Base-by-base conservation (phyloP, 1,140 invertebrate species). In the Holcopasites calliopsidis region DNA sequence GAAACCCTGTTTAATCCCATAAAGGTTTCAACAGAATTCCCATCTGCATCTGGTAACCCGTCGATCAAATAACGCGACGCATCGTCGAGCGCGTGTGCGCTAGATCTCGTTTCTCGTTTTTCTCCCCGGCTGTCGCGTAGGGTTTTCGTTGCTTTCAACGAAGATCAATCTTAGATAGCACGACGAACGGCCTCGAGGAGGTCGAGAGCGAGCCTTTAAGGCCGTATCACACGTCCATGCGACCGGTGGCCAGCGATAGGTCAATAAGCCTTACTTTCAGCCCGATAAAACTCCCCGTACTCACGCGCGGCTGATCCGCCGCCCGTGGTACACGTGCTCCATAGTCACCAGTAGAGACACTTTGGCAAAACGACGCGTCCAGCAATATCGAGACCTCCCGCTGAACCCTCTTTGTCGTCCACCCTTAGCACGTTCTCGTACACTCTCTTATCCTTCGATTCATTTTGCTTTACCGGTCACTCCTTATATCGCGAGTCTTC, bases 211-310 rank as follows among this genome's bases (percentile, higher is more conserved):
- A 75, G 75, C 52, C 54, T 82, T 82, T 77, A 77, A 80, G 70
- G 47, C 58, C 47, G 57, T 5, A 40, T 2, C 23, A 47, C 69
- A 76, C 52, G 75, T 81, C 61, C 61, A 10, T n/a, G 66, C 11
- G 62, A 50, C 73, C 50, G 49, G 26, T 35, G 55, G 55, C 50
- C 72, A 38, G 47, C 76, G 76, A 55, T 82, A 79, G 83, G 78
- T 86, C 84, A 86, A 86, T 86, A 86, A 85, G 76, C 78, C 70
- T 83, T 70, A 58, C 76, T 81, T 79, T 86, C 52, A 61, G 72
- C 65, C 76, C 75, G 81, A 83, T 78, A 80, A 83, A 74, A 82
- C 77, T 77, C 70, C 78, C 65, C 42, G 83, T 84, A 77, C 74
- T 77, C 74, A 80, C 62, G 64, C 81, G 61, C 61, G 62, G 75